Conservation (phyloP, 2,888 invertebrate species). For the Chrysolina americana region DNA sequence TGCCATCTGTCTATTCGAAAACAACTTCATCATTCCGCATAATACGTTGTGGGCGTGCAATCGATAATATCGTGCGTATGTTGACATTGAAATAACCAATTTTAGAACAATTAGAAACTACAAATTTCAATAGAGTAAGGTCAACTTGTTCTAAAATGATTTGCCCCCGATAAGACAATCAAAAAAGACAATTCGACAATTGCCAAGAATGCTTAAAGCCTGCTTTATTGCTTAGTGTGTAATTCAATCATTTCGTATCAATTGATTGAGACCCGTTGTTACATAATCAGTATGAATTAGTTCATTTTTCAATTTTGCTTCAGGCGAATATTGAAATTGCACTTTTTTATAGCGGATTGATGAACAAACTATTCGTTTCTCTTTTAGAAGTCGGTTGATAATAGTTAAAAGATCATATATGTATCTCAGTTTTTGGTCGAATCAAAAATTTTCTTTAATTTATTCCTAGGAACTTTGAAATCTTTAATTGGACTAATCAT, state of each 20-base stretch:
- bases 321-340: neutral
- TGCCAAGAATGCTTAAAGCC: neutral
- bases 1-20: neutral
- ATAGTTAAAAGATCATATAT: too few species aligned
- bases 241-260: neutral
- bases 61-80: slow-evolving; percentile 21
- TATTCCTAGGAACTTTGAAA: too few species aligned
- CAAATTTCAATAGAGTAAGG: slow-evolving; percentile 15
- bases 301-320: neutral
- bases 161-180: slow-evolving; percentile 14
- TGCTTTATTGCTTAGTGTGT: slow-evolving; percentile 8
- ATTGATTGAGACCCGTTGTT: slow-evolving; percentile 1
- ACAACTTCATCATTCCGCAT: neutral
- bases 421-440: neutral
- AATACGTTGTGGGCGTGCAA: neutral
- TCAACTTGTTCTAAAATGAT: slow-evolving; percentile 14
- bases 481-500: too few species aligned
- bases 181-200: neutral
- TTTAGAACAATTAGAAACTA: slow-evolving; percentile 11
- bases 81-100: slow-evolving; percentile 23
- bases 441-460: too few species aligned
- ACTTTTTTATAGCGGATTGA: neutral
- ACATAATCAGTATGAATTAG: slow-evolving; percentile 9
- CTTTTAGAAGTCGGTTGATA: neutral
- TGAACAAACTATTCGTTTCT: neutral